Percentiles rank a stretch among this genome's conserved stretches.
These are phyloP conservation scores for Prunella fulvescens DNA, from an alignment of 2,113 vertebrate species.

Conservation along the genomic window DNA sequence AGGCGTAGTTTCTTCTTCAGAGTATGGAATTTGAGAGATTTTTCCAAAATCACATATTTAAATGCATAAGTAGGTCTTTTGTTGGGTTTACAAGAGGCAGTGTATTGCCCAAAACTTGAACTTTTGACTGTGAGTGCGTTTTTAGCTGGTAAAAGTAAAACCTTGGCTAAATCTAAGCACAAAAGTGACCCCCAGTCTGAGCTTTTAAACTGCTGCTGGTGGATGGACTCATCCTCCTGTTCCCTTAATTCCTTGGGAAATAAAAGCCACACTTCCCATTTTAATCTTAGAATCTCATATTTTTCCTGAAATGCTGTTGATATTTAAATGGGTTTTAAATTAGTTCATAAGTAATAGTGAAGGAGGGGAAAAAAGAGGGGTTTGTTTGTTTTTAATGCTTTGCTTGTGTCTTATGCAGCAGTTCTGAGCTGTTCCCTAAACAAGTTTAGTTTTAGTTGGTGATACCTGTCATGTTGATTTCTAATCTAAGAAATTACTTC, in stretches of 20 bases:
- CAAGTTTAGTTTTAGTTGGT: not conserved
- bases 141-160: not conserved
- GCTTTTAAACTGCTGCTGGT: not conserved
- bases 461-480: not conserved
- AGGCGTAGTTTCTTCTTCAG: not conserved
- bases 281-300: not conserved
- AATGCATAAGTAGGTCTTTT: not conserved
- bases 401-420: not conserved
- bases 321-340: not conserved
- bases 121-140: not conserved
- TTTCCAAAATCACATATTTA: not conserved
- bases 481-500: not conserved
- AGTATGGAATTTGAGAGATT: not conserved
- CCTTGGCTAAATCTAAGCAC: not conserved
- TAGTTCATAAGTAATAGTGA: not conserved
- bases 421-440: not conserved
- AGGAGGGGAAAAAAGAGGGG: fast-evolving
- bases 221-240: not conserved
- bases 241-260: not conserved
- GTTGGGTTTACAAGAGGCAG: not conserved
- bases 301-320: not conserved
- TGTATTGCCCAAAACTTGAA: not conserved
- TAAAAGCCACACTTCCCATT: not conserved
- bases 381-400: not conserved
- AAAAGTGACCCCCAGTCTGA: not conserved